A percentile compares a stretch with the other conserved stretches of the same genome.
Conservation (phyloP, 2,888 invertebrate genomes). For the Parascotia fuliginaria region DNA sequence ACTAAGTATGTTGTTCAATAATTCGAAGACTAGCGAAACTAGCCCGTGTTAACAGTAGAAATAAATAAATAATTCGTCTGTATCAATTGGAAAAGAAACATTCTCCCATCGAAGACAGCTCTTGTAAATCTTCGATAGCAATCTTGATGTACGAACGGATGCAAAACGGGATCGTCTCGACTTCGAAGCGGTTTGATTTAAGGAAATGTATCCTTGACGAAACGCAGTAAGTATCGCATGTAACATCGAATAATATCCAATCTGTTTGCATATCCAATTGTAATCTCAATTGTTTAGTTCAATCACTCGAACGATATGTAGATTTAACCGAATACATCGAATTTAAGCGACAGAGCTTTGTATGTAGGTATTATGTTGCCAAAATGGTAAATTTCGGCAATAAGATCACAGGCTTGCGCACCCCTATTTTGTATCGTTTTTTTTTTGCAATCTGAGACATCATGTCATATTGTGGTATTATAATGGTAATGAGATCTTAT, state of each 20-base stretch:
- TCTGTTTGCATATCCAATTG: constrained; percentile 64
- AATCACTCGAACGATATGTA: constrained; percentile 58
- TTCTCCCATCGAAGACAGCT: constrained; percentile 70
- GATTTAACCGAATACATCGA: constrained; percentile 52
- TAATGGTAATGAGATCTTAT: too few relatives aligned
- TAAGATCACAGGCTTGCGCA: constrained; percentile 15
- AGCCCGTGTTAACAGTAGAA: constrained; percentile 48
- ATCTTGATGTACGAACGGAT: constrained; percentile 86
- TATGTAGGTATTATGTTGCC: constrained; percentile 17
- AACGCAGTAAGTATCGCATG: constrained; percentile 54
- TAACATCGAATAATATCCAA: constrained; percentile 56
- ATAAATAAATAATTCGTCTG: constrained; percentile 74
- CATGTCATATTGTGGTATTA: too few relatives aligned
- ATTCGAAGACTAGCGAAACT: constrained; percentile 36
- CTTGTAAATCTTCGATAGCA: constrained; percentile 85
- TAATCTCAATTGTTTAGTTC: constrained; percentile 72
- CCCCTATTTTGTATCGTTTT: not conserved
- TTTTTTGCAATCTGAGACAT: too few relatives aligned
- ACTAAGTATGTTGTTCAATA: constrained; percentile 33
- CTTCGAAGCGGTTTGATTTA: constrained; percentile 73
- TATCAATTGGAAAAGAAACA: constrained; percentile 66
- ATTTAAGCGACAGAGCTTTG: constrained; percentile 38
- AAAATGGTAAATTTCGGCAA: constrained; percentile 24
- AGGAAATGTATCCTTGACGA: constrained; percentile 61
- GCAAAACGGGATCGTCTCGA: constrained; percentile 78